Evolutionary conservation across 2,888 invertebrate species (phyloP).

Genomic region (Eristalis intricaria): DNA sequence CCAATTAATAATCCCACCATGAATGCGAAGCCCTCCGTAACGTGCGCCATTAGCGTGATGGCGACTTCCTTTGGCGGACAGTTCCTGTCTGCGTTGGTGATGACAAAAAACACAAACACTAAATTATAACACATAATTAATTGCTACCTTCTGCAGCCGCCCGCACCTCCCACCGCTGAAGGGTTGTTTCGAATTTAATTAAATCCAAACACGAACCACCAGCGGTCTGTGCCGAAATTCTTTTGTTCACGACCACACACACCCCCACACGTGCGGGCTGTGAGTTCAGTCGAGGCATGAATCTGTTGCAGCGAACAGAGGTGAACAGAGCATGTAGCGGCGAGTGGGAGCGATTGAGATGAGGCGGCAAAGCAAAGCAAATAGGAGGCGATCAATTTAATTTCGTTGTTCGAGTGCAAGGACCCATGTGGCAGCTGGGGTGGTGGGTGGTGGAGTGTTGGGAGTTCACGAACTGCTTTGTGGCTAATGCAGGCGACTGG

Average conservation of each 20-base stretch:
- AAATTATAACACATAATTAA: conserved; percentile 68
- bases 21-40: conserved; percentile 1
- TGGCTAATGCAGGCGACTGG: neutral
- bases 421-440: neutral
- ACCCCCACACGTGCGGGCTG: neutral
- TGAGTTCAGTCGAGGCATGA: no score
- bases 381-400: conserved; percentile 14
- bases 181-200: conserved; percentile 57
- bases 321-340: no score
- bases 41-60: neutral
- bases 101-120: conserved; percentile 21
- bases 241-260: neutral
- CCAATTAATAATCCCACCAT: conserved; percentile 37
- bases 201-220: conserved; percentile 52
- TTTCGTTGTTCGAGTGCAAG: neutral
- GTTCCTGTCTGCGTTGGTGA: neutral
- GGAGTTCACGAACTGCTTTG: neutral
- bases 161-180: neutral
- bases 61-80: neutral
- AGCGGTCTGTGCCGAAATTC: neutral
- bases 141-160: conserved; percentile 35
- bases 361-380: neutral
- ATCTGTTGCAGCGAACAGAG: no score
- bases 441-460: neutral
- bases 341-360: neutral